phyloP scores from a whole-genome alignment of 2,113 vertebrate species.

The Psilopogon haemacephalus region DNA sequence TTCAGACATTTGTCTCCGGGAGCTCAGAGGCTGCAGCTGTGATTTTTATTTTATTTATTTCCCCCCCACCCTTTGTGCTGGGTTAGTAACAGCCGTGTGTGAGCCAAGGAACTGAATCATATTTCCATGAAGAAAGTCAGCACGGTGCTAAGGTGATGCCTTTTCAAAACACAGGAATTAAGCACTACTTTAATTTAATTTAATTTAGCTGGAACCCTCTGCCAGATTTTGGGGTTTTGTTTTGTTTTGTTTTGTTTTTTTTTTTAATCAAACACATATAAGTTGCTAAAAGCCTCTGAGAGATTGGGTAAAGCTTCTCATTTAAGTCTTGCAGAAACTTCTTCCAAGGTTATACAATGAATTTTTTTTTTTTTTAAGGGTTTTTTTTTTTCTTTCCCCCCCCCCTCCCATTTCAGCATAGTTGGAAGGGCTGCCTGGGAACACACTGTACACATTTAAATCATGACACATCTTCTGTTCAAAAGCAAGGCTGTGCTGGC shows the following conservation, averaged over 20 bases:
- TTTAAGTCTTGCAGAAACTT: slow-evolving; percentile 23
- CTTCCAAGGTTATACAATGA: slow-evolving; percentile 48
- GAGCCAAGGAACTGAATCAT: slow-evolving; percentile 47
- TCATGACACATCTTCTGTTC: neutral
- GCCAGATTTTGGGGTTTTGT: too few species aligned
- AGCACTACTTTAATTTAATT: slow-evolving; percentile 53
- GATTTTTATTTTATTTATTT: slow-evolving; percentile 7
- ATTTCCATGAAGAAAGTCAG: slow-evolving; percentile 60
- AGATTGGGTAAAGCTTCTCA: slow-evolving; percentile 29
- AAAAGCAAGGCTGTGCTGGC: neutral
- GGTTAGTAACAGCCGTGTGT: neutral
- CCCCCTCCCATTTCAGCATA: neutral
- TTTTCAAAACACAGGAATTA: slow-evolving; percentile 59
- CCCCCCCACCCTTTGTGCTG: neutral
- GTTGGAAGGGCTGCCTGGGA: slow-evolving; percentile 47
- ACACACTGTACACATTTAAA: slow-evolving; percentile 18
- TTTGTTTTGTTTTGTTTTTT: too few species aligned
- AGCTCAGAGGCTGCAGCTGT: slow-evolving; percentile 45
- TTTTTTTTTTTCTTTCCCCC: neutral
- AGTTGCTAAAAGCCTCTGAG: slow-evolving; percentile 50
- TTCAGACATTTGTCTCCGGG: slow-evolving; percentile 44
- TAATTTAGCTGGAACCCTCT: slow-evolving; percentile 41
- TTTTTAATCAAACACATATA: slow-evolving; percentile 45
- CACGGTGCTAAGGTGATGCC: neutral
- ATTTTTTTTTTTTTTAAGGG: slow-evolving; percentile 41